phyloP scores from a whole-genome alignment of 2,113 vertebrate species.

The Struthidea cinerea region DNA sequence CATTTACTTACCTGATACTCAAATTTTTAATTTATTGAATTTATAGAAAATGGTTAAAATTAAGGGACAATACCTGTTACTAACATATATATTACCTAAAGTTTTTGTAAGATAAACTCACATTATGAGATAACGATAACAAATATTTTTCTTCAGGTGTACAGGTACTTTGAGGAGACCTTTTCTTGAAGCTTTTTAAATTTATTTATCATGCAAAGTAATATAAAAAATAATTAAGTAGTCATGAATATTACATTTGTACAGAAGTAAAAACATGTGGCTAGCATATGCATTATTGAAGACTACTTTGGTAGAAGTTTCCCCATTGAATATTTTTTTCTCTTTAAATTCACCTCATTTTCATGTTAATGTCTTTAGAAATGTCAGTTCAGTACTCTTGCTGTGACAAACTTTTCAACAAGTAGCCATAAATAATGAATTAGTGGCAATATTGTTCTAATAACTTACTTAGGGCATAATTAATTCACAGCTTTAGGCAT shows the following conservation, averaged over 20 bases:
- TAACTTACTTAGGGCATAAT: slow-evolving; percentile 78
- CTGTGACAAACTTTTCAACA: slow-evolving; percentile 76
- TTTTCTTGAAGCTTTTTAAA: not conserved
- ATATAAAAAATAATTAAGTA: slow-evolving; percentile 32
- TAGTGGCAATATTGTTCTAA: slow-evolving; percentile 74
- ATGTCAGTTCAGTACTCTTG: slow-evolving; percentile 74
- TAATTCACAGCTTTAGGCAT: slow-evolving; percentile 74
- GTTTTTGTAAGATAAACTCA: not conserved
- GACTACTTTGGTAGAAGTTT: slow-evolving; percentile 43
- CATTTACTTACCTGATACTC: slow-evolving; percentile 25
- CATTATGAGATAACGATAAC: not conserved
- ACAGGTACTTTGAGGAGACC: not conserved
- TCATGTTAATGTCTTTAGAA: slow-evolving; percentile 75
- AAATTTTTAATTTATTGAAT: slow-evolving; percentile 17
- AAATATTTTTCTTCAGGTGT: slow-evolving; percentile 10
- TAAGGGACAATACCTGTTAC: not conserved
- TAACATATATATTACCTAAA: not conserved
- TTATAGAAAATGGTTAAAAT: not conserved
- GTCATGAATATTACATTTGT: slow-evolving; percentile 52
- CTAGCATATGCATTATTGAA: slow-evolving; percentile 71
- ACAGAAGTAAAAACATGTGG: slow-evolving; percentile 22
- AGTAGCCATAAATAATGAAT: slow-evolving; percentile 81
- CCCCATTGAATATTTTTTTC: slow-evolving; percentile 55
- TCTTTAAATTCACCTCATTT: slow-evolving; percentile 64
- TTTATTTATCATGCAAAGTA: slow-evolving; percentile 34